A percentile compares a stretch with the other conserved stretches of the same genome.
Conservation (phyloP, 1,140 invertebrate genomes). For the Polypedilum vanderplanki region DNA sequence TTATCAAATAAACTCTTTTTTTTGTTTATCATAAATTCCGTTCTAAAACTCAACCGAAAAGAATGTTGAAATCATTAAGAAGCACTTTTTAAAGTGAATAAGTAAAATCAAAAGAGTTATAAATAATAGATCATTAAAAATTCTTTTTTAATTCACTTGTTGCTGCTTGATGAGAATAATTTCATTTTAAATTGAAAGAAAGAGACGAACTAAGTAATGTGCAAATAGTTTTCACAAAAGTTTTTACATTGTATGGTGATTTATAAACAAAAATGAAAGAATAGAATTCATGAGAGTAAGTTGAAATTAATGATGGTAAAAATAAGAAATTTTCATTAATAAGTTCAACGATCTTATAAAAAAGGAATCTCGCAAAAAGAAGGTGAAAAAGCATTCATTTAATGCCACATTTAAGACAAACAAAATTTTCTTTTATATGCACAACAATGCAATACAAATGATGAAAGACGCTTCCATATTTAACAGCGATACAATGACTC, state of each 20-base stretch:
- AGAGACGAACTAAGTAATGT: background rate
- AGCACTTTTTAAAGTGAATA: background rate
- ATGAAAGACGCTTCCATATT: background rate
- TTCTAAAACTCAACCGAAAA: background rate
- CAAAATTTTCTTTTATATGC: background rate
- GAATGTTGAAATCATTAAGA: background rate
- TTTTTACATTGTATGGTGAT: background rate
- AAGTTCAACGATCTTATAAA: background rate
- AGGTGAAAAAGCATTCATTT: background rate
- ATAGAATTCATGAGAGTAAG: no score
- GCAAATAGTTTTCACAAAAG: background rate
- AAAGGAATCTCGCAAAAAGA: background rate
- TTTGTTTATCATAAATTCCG: background rate
- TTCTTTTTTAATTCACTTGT: background rate
- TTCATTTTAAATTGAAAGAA: background rate
- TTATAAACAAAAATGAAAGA: no score
- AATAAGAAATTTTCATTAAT: background rate
- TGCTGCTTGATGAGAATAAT: conserved; percentile 15
- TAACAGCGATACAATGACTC: background rate
- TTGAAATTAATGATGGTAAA: no score
- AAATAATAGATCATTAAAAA: background rate
- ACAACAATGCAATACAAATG: background rate
- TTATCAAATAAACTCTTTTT: background rate
- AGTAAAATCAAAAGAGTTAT: background rate
- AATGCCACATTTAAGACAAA: background rate